phyloP scores from a whole-genome alignment of 1,140 invertebrate genomes.

The Lepidostoma basale region DNA sequence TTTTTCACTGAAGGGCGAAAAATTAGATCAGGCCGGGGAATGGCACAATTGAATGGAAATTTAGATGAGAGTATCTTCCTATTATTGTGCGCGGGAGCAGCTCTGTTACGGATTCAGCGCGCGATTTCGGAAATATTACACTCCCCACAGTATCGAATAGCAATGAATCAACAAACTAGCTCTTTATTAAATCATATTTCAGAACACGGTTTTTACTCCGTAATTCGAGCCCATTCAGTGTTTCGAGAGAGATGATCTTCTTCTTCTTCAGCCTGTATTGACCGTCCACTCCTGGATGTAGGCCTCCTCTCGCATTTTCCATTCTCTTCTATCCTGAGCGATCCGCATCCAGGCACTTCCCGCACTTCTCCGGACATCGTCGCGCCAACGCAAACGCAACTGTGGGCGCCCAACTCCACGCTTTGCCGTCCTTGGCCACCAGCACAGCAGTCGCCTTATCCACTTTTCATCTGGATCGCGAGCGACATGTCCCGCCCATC shows the following conservation, averaged over 20 bases:
- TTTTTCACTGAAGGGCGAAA: conserved; percentile 9
- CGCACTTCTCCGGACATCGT: too few species aligned
- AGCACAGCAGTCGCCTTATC: too few species aligned
- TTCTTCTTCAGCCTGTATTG: not conserved
- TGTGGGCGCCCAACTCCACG: too few species aligned
- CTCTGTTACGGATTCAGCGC: not conserved
- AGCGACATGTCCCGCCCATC: too few species aligned
- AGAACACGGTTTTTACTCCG: too few species aligned
- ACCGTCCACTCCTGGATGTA: too few species aligned
- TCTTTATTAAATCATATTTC: conserved; percentile 11
- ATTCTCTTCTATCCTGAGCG: too few species aligned
- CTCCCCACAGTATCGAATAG: conserved; percentile 9
- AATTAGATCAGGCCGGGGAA: conserved; percentile 12
- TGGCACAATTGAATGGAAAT: conserved; percentile 17
- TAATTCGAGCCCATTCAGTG: not conserved
- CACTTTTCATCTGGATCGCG: too few species aligned
- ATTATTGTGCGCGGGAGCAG: not conserved
- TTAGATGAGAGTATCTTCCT: conserved; percentile 18
- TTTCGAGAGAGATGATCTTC: not conserved
- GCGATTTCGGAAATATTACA: conserved; percentile 12
- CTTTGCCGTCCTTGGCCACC: too few species aligned
- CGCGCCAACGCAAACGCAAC: too few species aligned
- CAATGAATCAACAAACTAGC: conserved; percentile 13
- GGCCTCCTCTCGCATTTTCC: too few species aligned
- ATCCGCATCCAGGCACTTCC: too few species aligned